Conservation (phyloP, 2,888 invertebrate species). For the Norana najaformis region DNA sequence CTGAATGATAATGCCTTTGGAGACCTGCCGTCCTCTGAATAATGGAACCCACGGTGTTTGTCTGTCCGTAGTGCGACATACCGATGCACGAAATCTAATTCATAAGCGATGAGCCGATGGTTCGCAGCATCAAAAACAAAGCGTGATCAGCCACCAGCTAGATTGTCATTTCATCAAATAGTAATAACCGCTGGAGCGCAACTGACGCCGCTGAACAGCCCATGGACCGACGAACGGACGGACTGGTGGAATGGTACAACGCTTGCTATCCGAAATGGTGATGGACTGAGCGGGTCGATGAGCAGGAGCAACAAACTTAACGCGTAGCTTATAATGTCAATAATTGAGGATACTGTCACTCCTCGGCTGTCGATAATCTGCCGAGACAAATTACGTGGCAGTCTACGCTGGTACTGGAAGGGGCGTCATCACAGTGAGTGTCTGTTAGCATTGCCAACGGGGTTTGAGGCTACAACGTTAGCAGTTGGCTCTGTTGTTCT, state of each 20-base stretch:
- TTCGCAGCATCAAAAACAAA: neutral
- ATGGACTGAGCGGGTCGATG: too few species aligned
- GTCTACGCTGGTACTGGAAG: neutral
- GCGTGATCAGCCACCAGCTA: neutral
- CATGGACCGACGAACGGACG: neutral
- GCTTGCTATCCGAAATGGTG: neutral
- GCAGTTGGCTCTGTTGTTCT: neutral
- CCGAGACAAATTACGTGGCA: neutral
- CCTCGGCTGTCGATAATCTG: neutral
- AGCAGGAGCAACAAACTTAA: slow-evolving; percentile 13
- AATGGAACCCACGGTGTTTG: neutral
- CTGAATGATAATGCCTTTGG: neutral
- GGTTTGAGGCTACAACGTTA: neutral
- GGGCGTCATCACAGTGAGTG: neutral
- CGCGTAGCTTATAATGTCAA: slow-evolving; percentile 1
- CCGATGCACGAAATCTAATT: neutral
- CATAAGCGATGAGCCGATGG: neutral
- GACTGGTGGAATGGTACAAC: neutral
- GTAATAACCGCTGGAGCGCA: slow-evolving; percentile 7
- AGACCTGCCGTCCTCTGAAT: neutral
- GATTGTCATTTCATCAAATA: slow-evolving; percentile 13
- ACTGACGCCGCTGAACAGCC: neutral
- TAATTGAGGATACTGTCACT: slow-evolving; percentile 1
- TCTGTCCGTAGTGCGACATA: neutral
- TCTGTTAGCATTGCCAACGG: neutral